Percentiles rank a stretch among this genome's conserved stretches.
These are phyloP conservation scores for Loxodonta africana DNA, from an alignment of 2,113 vertebrate species.

Conservation along the genomic window DNA sequence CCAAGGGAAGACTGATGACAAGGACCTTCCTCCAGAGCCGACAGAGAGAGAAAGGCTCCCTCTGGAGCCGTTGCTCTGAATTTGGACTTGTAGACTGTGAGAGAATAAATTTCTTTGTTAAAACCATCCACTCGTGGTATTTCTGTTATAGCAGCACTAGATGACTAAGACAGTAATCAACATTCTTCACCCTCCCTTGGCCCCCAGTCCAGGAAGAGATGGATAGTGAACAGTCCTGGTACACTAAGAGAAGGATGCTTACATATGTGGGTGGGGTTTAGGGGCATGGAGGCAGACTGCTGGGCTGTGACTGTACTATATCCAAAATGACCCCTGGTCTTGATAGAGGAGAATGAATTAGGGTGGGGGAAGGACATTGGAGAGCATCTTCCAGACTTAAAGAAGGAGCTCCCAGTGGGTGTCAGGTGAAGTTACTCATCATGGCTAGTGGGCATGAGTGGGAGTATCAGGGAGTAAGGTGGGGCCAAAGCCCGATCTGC, in stretches of 20 bases:
- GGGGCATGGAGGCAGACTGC: not conserved
- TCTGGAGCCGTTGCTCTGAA: too few relatives aligned
- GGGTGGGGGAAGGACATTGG: not conserved
- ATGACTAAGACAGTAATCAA: not conserved
- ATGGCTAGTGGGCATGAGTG: not conserved
- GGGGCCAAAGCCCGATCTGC: not conserved
- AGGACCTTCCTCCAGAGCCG: too few relatives aligned
- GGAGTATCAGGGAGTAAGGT: not conserved
- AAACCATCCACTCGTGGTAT: too few relatives aligned
- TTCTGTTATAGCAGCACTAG: too few relatives aligned
- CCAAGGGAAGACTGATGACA: too few relatives aligned
- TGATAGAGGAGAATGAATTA: not conserved
- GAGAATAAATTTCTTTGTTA: too few relatives aligned
- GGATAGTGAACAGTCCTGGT: not conserved
- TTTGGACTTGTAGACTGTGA: too few relatives aligned
- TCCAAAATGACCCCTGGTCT: not conserved
- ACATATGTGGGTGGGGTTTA: not conserved
- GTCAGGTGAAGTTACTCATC: not conserved
- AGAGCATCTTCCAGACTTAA: not conserved
- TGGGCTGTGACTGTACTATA: not conserved
- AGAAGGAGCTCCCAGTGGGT: not conserved
- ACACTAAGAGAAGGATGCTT: not conserved
- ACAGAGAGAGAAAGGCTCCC: too few relatives aligned
- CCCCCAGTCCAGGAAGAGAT: not conserved
- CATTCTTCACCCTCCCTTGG: not conserved